phyloP scores from a whole-genome alignment of 2,113 vertebrate species.

The Gobius niger region DNA sequence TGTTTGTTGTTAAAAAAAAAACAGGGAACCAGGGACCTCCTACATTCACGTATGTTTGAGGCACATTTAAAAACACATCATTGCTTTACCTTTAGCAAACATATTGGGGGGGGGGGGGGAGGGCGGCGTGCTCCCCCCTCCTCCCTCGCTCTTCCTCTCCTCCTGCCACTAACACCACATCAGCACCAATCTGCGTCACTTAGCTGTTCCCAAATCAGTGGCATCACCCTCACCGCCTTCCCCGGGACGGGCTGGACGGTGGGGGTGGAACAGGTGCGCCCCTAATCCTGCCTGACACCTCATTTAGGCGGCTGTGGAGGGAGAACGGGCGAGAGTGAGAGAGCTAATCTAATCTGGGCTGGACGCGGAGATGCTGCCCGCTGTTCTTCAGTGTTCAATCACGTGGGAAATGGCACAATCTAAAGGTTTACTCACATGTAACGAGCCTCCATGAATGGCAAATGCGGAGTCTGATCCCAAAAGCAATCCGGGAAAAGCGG shows the following conservation, averaged over 20 bases:
- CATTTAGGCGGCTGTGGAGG: constrained; percentile 84
- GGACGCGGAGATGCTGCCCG: constrained; percentile 76
- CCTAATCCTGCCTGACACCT: constrained; percentile 95
- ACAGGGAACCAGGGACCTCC: too few relatives aligned
- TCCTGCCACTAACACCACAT: constrained; percentile 84
- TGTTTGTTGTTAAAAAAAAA: too few relatives aligned
- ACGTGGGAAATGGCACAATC: constrained; percentile 31
- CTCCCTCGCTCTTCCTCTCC: not conserved
- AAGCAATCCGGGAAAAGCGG: constrained; percentile 5
- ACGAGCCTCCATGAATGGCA: constrained; percentile 6
- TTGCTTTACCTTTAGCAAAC: not conserved
- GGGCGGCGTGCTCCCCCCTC: too few relatives aligned
- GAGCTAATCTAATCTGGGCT: constrained; percentile 75
- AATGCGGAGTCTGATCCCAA: not conserved
- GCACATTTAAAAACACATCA: too few relatives aligned
- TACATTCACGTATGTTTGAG: too few relatives aligned
- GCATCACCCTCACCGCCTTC: constrained; percentile 82
- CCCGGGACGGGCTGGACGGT: constrained; percentile 75
- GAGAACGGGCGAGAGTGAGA: constrained; percentile 50
- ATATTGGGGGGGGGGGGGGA: not conserved
- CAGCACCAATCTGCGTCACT: constrained; percentile 85
- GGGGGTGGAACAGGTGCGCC: constrained; percentile 75
- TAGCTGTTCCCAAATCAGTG: constrained; percentile 82
- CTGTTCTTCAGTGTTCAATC: constrained; percentile 35
- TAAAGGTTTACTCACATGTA: constrained; percentile 16